Percentiles rank a stretch among this genome's conserved stretches.
These are phyloP conservation scores for Elgonia sp. DNA, from an alignment of 2,888 invertebrate genomes.

Conservation along the genomic window DNA sequence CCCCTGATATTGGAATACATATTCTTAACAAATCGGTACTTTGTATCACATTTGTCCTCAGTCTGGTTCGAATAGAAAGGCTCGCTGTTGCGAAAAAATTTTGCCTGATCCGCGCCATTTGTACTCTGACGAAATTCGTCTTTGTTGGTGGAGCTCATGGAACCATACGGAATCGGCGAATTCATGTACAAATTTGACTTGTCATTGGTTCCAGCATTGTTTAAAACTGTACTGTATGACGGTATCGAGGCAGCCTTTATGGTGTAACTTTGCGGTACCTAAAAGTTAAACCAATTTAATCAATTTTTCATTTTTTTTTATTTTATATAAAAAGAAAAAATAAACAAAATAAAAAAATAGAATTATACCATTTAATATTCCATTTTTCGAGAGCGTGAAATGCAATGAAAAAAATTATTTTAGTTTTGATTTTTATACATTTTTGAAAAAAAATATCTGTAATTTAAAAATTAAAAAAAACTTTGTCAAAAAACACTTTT, in stretches of 20 bases:
- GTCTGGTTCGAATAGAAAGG: conserved; percentile 83
- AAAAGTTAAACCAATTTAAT: not conserved
- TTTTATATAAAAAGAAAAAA: too few relatives aligned
- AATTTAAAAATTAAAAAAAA: too few relatives aligned
- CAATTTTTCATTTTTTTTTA: too few relatives aligned
- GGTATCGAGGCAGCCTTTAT: conserved; percentile 92
- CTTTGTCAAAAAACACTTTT: too few relatives aligned
- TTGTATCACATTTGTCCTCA: conserved; percentile 83
- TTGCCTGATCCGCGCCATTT: conserved; percentile 81
- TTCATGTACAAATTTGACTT: conserved; percentile 85
- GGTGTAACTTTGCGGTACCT: conserved; percentile 93
- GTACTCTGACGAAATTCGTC: conserved; percentile 83
- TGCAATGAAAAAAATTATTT: too few relatives aligned
- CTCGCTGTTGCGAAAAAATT: conserved; percentile 84
- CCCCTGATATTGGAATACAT: conserved; percentile 85
- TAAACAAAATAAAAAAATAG: too few relatives aligned
- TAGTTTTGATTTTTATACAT: too few relatives aligned
- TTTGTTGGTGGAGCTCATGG: conserved; percentile 82
- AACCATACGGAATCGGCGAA: conserved; percentile 84
- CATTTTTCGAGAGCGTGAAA: too few relatives aligned
- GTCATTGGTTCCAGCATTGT: conserved; percentile 86
- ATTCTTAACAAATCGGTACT: conserved; percentile 84
- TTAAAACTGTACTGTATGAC: conserved; percentile 91
- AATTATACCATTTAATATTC: conserved; percentile 67
- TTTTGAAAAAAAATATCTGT: too few relatives aligned